phyloP scores from a whole-genome alignment of 2,113 vertebrate genomes.

The Poeciliopsis retropinna region DNA sequence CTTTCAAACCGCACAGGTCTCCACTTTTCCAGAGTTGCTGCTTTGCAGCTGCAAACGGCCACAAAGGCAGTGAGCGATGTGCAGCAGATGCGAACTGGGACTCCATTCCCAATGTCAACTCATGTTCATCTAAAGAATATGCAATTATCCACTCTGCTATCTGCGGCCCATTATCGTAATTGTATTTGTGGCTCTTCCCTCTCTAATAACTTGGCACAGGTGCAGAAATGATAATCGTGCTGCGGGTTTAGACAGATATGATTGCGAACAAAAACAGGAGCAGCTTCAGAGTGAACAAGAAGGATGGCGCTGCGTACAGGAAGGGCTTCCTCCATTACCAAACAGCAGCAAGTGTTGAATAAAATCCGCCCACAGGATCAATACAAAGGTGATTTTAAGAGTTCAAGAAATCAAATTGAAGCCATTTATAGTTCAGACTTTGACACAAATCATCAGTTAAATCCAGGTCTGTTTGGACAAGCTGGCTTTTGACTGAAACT shows the following conservation, averaged over 20 bases:
- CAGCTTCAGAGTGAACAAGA: neutral
- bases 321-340: neutral
- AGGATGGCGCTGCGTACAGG: neutral
- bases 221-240: conserved; percentile 46
- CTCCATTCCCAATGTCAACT: conserved; percentile 47
- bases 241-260: conserved; percentile 32
- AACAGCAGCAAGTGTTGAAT: neutral
- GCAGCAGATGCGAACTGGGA: conserved; percentile 48
- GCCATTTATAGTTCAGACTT: no score
- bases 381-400: neutral
- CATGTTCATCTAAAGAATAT: conserved; percentile 58
- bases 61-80: conserved; percentile 35
- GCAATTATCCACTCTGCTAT: conserved; percentile 62
- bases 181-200: conserved; percentile 54
- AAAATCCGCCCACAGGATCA: neutral
- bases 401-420: neutral
- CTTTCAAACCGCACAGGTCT: neutral
- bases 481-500: no score
- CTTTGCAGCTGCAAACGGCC: conserved; percentile 22
- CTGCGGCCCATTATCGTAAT: conserved; percentile 61
- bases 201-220: conserved; percentile 59
- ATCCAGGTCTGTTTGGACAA: no score
- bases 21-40: neutral
- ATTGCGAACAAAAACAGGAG: neutral
- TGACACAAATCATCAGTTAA: no score